These are phyloP conservation scores for Euleptes europaea DNA, from an alignment of 2,113 vertebrate species.

Conservation along the genomic window DNA sequence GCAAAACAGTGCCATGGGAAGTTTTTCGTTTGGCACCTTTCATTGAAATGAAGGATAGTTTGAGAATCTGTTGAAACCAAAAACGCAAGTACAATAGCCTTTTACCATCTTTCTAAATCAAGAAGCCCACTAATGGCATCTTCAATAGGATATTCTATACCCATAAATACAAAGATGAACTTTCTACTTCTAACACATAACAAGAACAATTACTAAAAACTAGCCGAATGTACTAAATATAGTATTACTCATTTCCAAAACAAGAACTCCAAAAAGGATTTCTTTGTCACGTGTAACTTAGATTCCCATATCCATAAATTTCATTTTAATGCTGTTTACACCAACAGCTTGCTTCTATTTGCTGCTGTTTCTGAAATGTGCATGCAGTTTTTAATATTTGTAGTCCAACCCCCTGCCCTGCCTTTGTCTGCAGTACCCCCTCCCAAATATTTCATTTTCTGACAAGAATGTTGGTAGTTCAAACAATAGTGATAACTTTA, in stretches of 20 bases:
- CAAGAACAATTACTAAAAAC: not conserved
- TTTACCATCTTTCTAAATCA: not conserved
- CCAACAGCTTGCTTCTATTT: conserved; percentile 33
- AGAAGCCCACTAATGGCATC: not conserved
- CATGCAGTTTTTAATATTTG: not conserved
- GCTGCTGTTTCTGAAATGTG: not conserved
- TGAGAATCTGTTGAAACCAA: not conserved
- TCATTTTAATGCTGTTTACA: conserved; percentile 68
- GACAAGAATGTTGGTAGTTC: not conserved
- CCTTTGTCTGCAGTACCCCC: not conserved
- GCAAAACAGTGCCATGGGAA: not conserved
- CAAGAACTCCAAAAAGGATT: conserved; percentile 25
- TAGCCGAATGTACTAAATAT: conserved; percentile 48
- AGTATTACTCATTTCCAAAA: conserved; percentile 48
- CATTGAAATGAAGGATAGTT: conserved; percentile 29
- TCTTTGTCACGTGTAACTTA: conserved; percentile 50
- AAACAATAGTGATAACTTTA: not conserved
- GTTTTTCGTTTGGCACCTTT: conserved; percentile 33
- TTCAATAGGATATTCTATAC: not conserved
- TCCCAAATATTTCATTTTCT: not conserved
- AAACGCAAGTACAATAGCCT: not conserved
- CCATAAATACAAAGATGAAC: not conserved
- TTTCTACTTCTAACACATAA: not conserved
- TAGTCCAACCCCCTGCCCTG: not conserved
- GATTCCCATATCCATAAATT: conserved; percentile 50